Percentiles rank a stretch among this genome's conserved stretches.
Evolutionary conservation across 92 coral and sea anemone genomes (phyloP).

Genomic region (Anthopleura xanthogrammica): DNA sequence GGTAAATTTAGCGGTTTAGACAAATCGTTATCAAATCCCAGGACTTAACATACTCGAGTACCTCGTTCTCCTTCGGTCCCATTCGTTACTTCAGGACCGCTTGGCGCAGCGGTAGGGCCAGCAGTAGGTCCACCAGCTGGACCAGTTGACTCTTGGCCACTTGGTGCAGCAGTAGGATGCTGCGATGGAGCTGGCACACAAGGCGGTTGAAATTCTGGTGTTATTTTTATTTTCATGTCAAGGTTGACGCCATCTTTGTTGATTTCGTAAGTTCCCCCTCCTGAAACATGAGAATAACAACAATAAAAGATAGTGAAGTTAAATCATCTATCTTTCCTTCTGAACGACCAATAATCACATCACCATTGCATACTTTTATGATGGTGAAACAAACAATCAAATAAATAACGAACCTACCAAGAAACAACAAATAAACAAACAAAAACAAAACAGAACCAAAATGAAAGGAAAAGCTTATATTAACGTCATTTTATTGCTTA

Average conservation of each 20-base stretch:
- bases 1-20: neutral
- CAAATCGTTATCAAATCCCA: neutral
- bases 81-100: neutral
- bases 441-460: neutral
- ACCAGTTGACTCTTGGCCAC: neutral
- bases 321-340: too few species aligned
- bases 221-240: conserved; percentile 58
- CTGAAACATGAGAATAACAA: conserved; percentile 5
- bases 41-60: too few species aligned
- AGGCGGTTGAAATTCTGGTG: neutral
- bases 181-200: conserved; percentile 6
- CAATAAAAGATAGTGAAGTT: too few species aligned
- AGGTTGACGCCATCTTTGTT: conserved; percentile 57
- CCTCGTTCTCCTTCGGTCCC: too few species aligned
- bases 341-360: too few species aligned
- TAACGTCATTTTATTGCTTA: conserved; percentile 3
- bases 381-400: too few species aligned
- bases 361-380: too few species aligned
- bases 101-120: neutral
- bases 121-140: too few species aligned
- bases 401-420: conserved; percentile 35
- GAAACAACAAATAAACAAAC: too few species aligned
- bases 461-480: neutral
- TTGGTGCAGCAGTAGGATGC: neutral
- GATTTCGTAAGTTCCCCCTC: conserved; percentile 73